phyloP scores from a whole-genome alignment of 2,888 invertebrate genomes.

The Dryobota labecula region DNA sequence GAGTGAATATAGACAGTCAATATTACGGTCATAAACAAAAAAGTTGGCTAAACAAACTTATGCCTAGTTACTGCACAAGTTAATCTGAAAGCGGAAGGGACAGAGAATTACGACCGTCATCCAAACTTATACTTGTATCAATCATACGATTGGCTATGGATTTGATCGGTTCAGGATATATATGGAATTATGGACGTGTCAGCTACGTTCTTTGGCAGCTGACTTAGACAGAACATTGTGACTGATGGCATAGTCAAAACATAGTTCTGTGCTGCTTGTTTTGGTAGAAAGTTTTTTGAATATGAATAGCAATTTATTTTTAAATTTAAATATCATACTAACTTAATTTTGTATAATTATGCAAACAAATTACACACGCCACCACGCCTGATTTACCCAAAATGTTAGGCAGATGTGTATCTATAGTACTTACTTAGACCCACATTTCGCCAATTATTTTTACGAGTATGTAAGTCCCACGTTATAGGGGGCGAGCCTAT shows the following conservation, averaged over 20 bases:
- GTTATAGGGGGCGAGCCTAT: not conserved
- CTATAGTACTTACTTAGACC: not conserved
- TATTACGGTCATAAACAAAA: slow-evolving; percentile 34
- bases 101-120: slow-evolving; percentile 49
- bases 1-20: slow-evolving; percentile 19
- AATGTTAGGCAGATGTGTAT: not conserved
- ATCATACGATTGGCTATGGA: slow-evolving; percentile 37
- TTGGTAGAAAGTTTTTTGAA: not conserved
- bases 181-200: slow-evolving; percentile 9
- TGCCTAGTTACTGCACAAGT: slow-evolving; percentile 35
- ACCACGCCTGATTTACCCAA: not conserved
- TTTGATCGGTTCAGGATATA: slow-evolving; percentile 35
- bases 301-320: not conserved
- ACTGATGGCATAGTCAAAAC: not conserved
- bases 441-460: not conserved
- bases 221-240: not conserved
- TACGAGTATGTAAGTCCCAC: too few species aligned
- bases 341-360: not conserved
- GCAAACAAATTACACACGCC: not conserved
- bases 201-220: not conserved
- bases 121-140: slow-evolving; percentile 53
- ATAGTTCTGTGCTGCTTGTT: not conserved
- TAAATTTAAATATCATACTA: not conserved
- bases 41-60: slow-evolving; percentile 34
- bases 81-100: slow-evolving; percentile 45